Percentiles rank a stretch among this genome's conserved stretches.
These are phyloP conservation scores for Eublepharis macularius DNA, from an alignment of 2,113 vertebrate genomes.

Conservation along the genomic window DNA sequence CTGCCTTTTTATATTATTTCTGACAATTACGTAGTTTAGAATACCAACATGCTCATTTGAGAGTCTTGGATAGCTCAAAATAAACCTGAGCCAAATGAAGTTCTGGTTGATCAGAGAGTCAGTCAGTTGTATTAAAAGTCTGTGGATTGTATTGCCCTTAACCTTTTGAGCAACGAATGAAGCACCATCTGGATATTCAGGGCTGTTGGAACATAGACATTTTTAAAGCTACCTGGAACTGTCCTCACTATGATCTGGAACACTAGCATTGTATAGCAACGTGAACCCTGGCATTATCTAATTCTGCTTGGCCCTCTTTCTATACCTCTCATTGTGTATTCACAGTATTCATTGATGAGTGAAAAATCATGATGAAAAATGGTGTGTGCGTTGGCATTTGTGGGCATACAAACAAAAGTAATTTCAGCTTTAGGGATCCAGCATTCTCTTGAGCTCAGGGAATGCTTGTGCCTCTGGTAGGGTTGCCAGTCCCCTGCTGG, in stretches of 20 bases:
- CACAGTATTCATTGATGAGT: neutral
- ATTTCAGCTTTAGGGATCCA: neutral
- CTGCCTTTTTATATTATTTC: slow-evolving; percentile 34
- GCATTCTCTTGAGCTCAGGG: too few species aligned
- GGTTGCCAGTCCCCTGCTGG: too few species aligned
- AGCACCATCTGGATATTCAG: neutral
- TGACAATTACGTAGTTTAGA: slow-evolving; percentile 6
- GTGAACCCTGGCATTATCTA: neutral
- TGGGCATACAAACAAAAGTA: neutral
- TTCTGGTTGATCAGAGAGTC: neutral
- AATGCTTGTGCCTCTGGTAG: too few species aligned
- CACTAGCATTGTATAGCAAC: neutral
- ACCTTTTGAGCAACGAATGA: neutral
- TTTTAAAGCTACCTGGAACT: neutral
- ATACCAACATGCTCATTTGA: slow-evolving; percentile 28
- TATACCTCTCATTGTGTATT: neutral
- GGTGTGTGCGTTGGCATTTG: neutral
- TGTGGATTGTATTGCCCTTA: neutral
- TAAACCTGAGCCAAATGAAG: slow-evolving; percentile 27
- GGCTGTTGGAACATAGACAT: neutral
- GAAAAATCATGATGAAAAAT: neutral
- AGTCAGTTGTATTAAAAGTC: slow-evolving; percentile 4
- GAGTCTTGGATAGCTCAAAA: slow-evolving; percentile 13
- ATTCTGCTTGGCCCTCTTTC: neutral
- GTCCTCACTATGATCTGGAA: accelerated